These are phyloP conservation scores for Lochmaea crataegi DNA, from an alignment of 2,888 invertebrate species.

Conservation along the genomic window DNA sequence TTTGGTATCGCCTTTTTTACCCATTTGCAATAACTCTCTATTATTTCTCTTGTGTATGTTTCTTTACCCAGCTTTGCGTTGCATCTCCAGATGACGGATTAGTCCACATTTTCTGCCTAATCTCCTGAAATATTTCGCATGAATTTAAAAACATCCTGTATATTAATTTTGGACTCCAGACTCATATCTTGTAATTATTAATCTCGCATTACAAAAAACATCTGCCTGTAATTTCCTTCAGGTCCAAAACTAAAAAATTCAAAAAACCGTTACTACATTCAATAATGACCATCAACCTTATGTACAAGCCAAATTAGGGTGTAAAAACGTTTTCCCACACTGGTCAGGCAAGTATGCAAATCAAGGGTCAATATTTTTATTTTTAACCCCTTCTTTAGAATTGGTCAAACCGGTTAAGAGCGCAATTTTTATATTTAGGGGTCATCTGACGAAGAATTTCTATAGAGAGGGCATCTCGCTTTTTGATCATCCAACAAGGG, in stretches of 20 bases:
- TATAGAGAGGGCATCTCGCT: constrained; percentile 44
- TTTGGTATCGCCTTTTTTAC: no score
- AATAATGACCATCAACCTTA: constrained; percentile 37
- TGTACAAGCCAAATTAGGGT: constrained; percentile 22
- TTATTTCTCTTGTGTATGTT: no score
- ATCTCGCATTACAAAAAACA: constrained; percentile 12
- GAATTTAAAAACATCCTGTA: no score
- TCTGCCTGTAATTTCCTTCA: constrained; percentile 24
- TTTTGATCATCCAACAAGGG: constrained; percentile 34
- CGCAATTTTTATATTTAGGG: constrained; percentile 57
- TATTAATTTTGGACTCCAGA: no score
- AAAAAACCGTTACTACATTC: constrained; percentile 42
- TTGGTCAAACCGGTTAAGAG: constrained; percentile 60
- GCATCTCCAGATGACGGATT: no score
- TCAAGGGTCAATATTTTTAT: constrained; percentile 62
- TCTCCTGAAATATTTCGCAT: no score
- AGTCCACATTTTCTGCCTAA: no score
- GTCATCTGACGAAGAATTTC: constrained; percentile 45
- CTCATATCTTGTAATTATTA: constrained; percentile 3
- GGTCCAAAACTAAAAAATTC: constrained; percentile 22
- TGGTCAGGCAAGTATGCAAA: constrained; percentile 63
- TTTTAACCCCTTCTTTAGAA: constrained; percentile 50
- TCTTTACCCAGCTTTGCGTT: no score
- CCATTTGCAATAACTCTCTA: no score
- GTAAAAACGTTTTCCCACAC: constrained; percentile 48